A percentile compares a stretch with the other conserved stretches of the same genome.
Conservation (phyloP, 2,113 vertebrate genomes). For the Pluvianellus socialis region DNA sequence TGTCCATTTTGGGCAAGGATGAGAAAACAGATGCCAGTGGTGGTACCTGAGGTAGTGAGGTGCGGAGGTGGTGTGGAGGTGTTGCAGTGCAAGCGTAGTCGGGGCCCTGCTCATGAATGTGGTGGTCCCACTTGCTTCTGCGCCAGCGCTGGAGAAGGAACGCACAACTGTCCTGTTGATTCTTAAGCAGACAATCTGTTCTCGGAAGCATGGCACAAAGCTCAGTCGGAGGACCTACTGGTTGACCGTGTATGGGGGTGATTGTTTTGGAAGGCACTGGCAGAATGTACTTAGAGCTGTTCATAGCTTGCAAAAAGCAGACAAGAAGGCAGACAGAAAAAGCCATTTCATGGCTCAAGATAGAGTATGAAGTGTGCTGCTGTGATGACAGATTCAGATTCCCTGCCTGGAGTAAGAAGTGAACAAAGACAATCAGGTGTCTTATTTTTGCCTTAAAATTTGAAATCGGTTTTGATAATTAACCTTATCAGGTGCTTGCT, state of each 20-base stretch:
- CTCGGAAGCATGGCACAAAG: neutral
- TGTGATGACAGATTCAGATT: neutral
- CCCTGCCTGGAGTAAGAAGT: neutral
- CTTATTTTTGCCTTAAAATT: neutral
- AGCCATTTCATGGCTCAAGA: neutral
- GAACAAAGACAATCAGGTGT: neutral
- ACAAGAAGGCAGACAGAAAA: neutral
- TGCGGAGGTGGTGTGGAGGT: neutral
- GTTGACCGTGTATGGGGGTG: neutral
- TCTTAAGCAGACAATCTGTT: neutral
- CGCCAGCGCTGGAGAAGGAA: neutral
- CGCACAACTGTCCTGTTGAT: neutral
- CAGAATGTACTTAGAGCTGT: neutral
- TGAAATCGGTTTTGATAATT: neutral
- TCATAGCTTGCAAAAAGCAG: neutral
- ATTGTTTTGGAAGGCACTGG: neutral
- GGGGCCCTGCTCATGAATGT: fast-evolving
- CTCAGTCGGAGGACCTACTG: neutral
- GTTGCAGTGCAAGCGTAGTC: neutral
- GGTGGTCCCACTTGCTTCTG: fast-evolving
- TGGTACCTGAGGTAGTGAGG: neutral
- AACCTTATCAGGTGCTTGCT: neutral
- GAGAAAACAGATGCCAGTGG: neutral
- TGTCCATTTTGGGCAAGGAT: neutral
- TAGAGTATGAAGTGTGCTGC: neutral